Evolutionary conservation across 2,113 vertebrate species (phyloP).

Genomic region (Origma solitaria): DNA sequence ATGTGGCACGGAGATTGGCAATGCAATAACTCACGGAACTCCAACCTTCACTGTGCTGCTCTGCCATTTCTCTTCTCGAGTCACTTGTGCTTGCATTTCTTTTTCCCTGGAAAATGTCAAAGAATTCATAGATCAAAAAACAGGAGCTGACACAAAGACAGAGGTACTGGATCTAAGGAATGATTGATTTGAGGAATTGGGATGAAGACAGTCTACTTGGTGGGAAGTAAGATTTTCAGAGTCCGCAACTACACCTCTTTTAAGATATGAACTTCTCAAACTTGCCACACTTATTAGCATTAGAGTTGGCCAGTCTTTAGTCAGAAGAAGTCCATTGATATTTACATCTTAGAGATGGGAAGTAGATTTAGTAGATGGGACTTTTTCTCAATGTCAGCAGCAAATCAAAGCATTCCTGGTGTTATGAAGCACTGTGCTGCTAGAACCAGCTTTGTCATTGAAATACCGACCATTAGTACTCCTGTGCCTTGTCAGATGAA

Average conservation of each 20-base stretch:
- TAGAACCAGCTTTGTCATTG: neutral
- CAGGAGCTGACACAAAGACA: neutral
- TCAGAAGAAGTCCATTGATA: neutral
- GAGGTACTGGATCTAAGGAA: neutral
- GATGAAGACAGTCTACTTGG: neutral
- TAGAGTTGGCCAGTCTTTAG: neutral
- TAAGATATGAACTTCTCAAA: neutral
- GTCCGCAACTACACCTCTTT: neutral
- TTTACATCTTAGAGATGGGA: neutral
- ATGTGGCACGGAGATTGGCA: neutral
- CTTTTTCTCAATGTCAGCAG: neutral
- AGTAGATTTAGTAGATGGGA: neutral
- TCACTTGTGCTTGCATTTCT: neutral
- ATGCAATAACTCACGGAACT: neutral
- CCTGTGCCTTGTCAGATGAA: neutral
- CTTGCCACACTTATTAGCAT: neutral
- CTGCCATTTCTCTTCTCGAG: neutral
- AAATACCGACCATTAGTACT: neutral
- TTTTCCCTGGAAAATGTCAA: conserved; percentile 1
- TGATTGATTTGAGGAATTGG: neutral
- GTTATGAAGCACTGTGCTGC: neutral
- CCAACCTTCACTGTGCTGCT: neutral
- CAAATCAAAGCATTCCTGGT: neutral
- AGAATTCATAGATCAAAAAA: conserved; percentile 29
- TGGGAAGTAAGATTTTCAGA: neutral